A percentile compares a stretch with the other conserved stretches of the same genome.
Conservation (phyloP, 2,113 vertebrate genomes). For the Neopipo cinnamomea region DNA sequence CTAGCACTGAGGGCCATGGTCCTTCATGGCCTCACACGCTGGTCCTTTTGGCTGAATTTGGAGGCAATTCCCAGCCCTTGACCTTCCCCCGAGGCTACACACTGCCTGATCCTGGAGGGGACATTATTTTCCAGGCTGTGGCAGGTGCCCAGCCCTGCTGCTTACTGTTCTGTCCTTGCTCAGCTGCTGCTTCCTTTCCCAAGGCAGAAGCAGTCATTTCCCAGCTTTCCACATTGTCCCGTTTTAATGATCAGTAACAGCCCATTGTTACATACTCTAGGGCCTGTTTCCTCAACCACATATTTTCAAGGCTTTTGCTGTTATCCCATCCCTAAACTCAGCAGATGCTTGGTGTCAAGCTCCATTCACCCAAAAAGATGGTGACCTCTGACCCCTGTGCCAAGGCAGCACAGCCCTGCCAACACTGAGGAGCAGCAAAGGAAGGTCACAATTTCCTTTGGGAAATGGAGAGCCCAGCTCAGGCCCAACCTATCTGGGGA, state of each 20-base stretch:
- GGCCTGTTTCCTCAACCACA: fast-evolving
- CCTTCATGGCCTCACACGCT: neutral
- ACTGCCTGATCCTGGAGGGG: neutral
- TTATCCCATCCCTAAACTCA: neutral
- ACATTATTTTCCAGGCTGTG: neutral
- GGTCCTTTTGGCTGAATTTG: neutral
- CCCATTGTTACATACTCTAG: neutral
- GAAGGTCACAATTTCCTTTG: neutral
- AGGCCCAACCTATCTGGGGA: fast-evolving
- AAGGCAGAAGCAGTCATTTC: neutral
- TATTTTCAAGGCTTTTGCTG: neutral
- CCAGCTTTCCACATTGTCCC: neutral
- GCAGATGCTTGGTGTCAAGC: neutral
- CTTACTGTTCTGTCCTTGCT: neutral
- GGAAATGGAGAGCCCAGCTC: neutral
- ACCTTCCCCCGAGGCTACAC: fast-evolving
- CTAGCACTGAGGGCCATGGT: neutral
- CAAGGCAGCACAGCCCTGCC: fast-evolving
- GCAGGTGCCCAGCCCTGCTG: neutral
- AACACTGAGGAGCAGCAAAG: neutral
- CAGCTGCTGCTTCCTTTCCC: neutral
- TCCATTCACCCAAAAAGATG: neutral
- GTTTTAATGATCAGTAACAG: fast-evolving
- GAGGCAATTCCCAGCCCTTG: neutral
- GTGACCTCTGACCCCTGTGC: fast-evolving